Percentiles rank a stretch among this genome's conserved stretches.
phyloP scores from a whole-genome alignment of 2,797 vertebrate genomes.

The Glossophaga mutica region DNA sequence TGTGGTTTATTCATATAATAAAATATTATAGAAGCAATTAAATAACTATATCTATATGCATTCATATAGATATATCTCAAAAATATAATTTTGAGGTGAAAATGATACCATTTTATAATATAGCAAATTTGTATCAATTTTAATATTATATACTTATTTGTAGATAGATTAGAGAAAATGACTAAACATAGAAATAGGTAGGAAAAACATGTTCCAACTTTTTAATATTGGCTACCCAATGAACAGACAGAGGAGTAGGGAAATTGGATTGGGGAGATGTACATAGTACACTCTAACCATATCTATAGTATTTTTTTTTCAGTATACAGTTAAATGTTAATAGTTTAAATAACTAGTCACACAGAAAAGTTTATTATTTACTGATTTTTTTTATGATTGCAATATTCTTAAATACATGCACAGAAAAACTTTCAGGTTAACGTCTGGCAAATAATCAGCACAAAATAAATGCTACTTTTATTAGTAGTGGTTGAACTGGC shows the following conservation, averaged over 20 bases:
- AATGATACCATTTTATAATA: neutral
- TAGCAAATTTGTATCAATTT: neutral
- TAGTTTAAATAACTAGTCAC: neutral
- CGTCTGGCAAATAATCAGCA: neutral
- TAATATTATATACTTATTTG: neutral
- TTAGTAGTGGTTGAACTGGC: slow-evolving; percentile 33
- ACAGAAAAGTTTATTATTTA: slow-evolving; percentile 11
- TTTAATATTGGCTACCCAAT: neutral
- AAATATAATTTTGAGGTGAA: neutral
- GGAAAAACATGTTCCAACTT: neutral
- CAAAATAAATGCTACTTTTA: slow-evolving; percentile 48
- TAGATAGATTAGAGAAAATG: neutral
- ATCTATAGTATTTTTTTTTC: neutral
- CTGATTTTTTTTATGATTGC: neutral
- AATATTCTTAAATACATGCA: neutral
- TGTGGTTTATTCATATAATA: neutral
- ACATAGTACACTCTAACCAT: neutral
- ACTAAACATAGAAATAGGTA: neutral
- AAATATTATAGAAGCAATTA: neutral
- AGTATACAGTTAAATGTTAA: neutral
- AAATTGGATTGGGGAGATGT: neutral
- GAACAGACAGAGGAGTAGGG: neutral
- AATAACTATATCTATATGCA: neutral
- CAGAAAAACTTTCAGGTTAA: slow-evolving; percentile 41
- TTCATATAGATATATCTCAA: neutral